These are phyloP conservation scores for Oncorhynchus kisutch DNA, from an alignment of 2,113 vertebrate genomes.

Conservation along the genomic window DNA sequence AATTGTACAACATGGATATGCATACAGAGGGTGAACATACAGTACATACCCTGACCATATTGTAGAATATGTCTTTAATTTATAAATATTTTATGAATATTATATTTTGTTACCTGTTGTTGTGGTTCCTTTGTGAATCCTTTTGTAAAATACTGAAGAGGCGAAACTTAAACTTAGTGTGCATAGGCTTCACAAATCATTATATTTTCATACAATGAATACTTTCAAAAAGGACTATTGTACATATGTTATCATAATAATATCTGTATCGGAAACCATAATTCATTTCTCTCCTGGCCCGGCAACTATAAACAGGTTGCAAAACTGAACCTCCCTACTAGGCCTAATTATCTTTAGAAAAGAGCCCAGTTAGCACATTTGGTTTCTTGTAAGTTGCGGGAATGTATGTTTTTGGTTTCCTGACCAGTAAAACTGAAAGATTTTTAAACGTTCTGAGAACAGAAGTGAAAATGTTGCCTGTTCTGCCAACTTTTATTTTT, in stretches of 20 bases:
- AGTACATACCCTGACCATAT: slow-evolving; percentile 2
- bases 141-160: neutral
- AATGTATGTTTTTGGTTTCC: too few relatives aligned
- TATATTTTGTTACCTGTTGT: neutral
- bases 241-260: neutral
- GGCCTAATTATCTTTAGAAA: slow-evolving; percentile 3
- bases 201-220: slow-evolving; percentile 1
- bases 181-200: neutral
- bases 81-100: neutral
- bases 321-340: neutral
- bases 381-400: too few relatives aligned
- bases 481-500: too few relatives aligned
- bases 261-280: neutral
- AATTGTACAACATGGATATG: slow-evolving; percentile 48
- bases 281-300: neutral
- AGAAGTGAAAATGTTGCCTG: too few relatives aligned
- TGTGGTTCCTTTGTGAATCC: neutral
- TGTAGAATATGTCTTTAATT: neutral
- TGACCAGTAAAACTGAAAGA: too few relatives aligned
- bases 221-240: neutral
- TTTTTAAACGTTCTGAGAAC: too few relatives aligned
- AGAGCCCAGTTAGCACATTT: neutral
- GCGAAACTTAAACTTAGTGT: neutral
- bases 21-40: neutral
- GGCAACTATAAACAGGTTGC: neutral